Percentiles rank a stretch among this genome's conserved stretches.
These are phyloP conservation scores for Drosophila testacea DNA, from an alignment of 2,888 invertebrate genomes.

Conservation along the genomic window DNA sequence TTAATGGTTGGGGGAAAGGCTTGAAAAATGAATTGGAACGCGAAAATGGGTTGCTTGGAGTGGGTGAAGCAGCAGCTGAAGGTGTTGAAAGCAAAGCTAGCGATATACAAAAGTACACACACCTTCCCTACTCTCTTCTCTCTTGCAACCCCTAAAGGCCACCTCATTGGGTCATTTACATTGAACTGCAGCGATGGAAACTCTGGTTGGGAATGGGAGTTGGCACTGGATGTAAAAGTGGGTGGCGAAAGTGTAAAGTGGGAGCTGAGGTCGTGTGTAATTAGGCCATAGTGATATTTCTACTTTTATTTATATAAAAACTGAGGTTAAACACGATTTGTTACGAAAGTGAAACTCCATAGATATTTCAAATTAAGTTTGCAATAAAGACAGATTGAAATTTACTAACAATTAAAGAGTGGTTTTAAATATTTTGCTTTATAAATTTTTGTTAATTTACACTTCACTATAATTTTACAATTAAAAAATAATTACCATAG, in stretches of 20 bases:
- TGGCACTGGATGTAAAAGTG: neutral
- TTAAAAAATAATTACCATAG: too few species aligned
- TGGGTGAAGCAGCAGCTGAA: conserved; percentile 17
- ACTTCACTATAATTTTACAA: too few species aligned
- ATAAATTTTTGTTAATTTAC: too few species aligned
- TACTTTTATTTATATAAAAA: conserved; percentile 8
- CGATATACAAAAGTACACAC: conserved; percentile 13
- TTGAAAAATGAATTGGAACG: conserved; percentile 74
- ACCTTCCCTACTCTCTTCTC: neutral
- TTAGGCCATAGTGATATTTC: conserved; percentile 20
- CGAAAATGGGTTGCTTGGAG: conserved; percentile 48
- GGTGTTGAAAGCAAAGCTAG: conserved; percentile 45
- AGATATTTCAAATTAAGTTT: neutral
- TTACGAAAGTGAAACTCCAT: conserved; percentile 15
- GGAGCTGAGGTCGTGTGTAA: conserved; percentile 17
- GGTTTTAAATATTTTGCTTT: too few species aligned
- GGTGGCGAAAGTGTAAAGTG: neutral
- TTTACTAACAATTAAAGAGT: too few species aligned
- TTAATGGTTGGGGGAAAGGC: conserved; percentile 1
- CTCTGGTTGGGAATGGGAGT: neutral
- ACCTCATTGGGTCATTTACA: conserved; percentile 15
- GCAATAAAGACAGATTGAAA: neutral
- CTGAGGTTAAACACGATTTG: conserved; percentile 16
- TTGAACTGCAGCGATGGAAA: conserved; percentile 34
- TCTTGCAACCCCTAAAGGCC: neutral